Evolutionary conservation across 2,888 invertebrate genomes (phyloP).

Genomic region (Calameuta idolon): DNA sequence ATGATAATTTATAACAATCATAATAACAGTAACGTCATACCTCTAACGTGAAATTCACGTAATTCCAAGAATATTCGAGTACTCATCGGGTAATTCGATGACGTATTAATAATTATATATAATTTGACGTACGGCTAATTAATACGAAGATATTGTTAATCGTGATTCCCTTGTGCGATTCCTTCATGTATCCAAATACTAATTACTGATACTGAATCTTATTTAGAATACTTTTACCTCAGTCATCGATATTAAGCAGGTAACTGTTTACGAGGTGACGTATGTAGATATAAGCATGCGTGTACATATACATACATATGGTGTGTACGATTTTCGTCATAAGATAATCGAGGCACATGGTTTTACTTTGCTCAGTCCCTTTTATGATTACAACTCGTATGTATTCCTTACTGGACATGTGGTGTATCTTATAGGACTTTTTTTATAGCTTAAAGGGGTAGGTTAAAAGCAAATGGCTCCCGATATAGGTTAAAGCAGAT

Average conservation of each 20-base stretch:
- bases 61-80: neutral
- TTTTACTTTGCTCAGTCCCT: neutral
- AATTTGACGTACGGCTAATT: neutral
- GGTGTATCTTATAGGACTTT: neutral
- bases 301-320: neutral
- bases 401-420: neutral
- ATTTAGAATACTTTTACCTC: neutral
- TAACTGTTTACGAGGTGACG: neutral
- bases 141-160: neutral
- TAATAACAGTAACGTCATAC: too few species aligned
- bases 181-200: too few species aligned
- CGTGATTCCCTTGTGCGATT: neutral
- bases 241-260: neutral
- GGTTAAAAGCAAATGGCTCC: neutral
- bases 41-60: neutral
- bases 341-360: neutral
- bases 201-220: neutral
- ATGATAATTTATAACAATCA: neutral
- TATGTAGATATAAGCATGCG: neutral
- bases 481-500: neutral
- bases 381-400: neutral
- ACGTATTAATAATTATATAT: neutral
- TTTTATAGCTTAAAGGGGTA: neutral
- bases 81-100: neutral
- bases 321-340: neutral